These are phyloP conservation scores for Alitta virens DNA, from an alignment of 2,888 invertebrate genomes.

Conservation along the genomic window DNA sequence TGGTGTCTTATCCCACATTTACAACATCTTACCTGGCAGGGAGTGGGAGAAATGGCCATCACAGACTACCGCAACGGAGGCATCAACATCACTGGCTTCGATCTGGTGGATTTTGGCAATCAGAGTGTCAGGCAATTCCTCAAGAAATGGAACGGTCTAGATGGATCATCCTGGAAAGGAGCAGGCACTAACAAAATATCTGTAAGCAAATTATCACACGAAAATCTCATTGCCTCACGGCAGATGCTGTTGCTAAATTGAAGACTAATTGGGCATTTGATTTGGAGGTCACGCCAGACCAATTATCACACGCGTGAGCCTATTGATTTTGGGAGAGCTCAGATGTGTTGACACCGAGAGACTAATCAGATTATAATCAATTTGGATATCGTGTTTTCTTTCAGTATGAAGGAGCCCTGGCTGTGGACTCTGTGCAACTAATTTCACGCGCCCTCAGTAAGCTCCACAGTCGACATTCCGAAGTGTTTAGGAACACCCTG, in stretches of 20 bases:
- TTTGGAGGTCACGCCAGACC: too few species aligned
- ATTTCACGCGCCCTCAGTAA: slow-evolving; percentile 29
- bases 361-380: background rate
- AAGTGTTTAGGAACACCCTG: slow-evolving; percentile 17
- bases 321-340: too few species aligned
- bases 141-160: slow-evolving; percentile 80
- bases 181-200: slow-evolving; percentile 84
- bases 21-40: slow-evolving; percentile 19
- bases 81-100: slow-evolving; percentile 32
- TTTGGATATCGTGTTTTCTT: background rate
- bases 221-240: too few species aligned
- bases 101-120: slow-evolving; percentile 24
- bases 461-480: slow-evolving; percentile 22
- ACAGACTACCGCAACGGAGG: slow-evolving; percentile 28
- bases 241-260: too few species aligned
- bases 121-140: slow-evolving; percentile 80
- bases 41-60: slow-evolving; percentile 26
- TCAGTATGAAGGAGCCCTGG: slow-evolving; percentile 38
- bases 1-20: too few species aligned
- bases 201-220: slow-evolving; percentile 61
- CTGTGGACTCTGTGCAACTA: slow-evolving; percentile 33
- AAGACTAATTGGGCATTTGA: too few species aligned
- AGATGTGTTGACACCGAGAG: too few species aligned
- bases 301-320: too few species aligned
- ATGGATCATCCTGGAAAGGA: slow-evolving; percentile 70